Evolutionary conservation across 2,888 invertebrate species (phyloP).

Genomic region (Macrosiphum euphorbiae): DNA sequence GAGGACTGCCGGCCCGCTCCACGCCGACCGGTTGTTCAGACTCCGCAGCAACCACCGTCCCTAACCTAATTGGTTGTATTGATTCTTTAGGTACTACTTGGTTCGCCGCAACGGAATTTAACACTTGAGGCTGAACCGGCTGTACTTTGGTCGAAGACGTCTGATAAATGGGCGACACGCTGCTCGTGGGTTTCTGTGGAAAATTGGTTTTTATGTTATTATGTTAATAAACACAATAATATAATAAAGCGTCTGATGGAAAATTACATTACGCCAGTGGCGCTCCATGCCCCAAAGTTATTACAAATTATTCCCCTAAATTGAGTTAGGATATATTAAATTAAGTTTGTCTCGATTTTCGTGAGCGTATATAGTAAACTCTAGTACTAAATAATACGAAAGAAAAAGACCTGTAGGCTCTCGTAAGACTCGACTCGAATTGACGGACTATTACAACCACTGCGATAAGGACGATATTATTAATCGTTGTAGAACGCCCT

Average conservation of each 20-base stretch:
- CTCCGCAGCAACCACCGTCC: neutral
- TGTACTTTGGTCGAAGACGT: slow-evolving; percentile 86
- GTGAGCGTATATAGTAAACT: neutral
- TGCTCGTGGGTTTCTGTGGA: slow-evolving; percentile 84
- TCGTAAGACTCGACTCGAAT: neutral
- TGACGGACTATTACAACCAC: neutral
- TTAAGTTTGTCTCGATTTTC: neutral
- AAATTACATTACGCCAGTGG: neutral
- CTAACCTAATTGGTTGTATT: neutral
- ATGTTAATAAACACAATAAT: neutral
- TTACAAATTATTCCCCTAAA: neutral
- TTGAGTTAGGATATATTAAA: neutral
- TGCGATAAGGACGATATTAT: slow-evolving; percentile 26
- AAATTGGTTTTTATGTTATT: neutral
- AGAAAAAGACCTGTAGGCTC: neutral
- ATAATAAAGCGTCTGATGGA: neutral
- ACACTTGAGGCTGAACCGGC: slow-evolving; percentile 83
- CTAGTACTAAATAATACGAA: neutral
- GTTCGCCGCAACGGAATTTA: slow-evolving; percentile 70
- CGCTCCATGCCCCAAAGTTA: neutral
- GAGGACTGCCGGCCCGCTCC: slow-evolving; percentile 31
- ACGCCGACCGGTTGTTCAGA: neutral
- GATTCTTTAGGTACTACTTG: slow-evolving; percentile 65
- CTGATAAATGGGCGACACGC: slow-evolving; percentile 86
- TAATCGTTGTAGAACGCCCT: slow-evolving; percentile 1